Percentiles rank a stretch among this genome's conserved stretches.
Conservation (phyloP, 2,888 invertebrate genomes). For the Uropetala carovei region DNA sequence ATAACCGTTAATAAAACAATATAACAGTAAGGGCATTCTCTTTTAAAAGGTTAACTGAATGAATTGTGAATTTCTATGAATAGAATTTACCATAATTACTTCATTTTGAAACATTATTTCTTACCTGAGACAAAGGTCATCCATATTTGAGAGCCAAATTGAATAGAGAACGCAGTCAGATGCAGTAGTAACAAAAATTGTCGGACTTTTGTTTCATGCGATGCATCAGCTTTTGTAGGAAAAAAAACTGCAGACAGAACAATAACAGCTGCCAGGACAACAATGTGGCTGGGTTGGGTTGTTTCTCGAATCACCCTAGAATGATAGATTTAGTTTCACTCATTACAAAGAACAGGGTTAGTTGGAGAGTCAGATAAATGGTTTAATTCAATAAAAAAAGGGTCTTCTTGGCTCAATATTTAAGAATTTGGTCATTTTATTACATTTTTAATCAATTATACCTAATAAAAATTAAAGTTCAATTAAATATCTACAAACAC, state of each 20-base stretch:
- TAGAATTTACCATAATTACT: background rate
- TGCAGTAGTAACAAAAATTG: slow-evolving; percentile 75
- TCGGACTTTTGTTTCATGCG: background rate
- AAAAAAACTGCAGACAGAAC: slow-evolving; percentile 41
- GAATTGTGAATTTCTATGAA: background rate
- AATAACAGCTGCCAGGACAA: slow-evolving; percentile 81
- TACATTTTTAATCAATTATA: background rate
- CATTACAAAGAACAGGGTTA: slow-evolving; percentile 31
- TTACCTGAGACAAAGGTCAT: slow-evolving; percentile 94
- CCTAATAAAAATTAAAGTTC: background rate
- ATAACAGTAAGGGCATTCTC: background rate
- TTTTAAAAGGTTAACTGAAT: background rate
- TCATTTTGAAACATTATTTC: slow-evolving; percentile 66
- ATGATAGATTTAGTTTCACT: slow-evolving; percentile 71
- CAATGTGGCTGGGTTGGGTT: slow-evolving; percentile 88
- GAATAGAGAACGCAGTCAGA: slow-evolving; percentile 86
- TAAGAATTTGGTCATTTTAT: background rate
- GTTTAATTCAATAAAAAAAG: background rate
- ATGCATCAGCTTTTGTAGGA: background rate
- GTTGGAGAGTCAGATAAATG: background rate
- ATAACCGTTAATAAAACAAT: background rate
- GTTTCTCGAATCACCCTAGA: slow-evolving; percentile 84
- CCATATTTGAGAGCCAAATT: slow-evolving; percentile 93
- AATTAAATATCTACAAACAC: background rate
- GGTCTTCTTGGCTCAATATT: background rate